phyloP scores from a whole-genome alignment of 1,140 invertebrate genomes.

The Drosophila carrolli region DNA sequence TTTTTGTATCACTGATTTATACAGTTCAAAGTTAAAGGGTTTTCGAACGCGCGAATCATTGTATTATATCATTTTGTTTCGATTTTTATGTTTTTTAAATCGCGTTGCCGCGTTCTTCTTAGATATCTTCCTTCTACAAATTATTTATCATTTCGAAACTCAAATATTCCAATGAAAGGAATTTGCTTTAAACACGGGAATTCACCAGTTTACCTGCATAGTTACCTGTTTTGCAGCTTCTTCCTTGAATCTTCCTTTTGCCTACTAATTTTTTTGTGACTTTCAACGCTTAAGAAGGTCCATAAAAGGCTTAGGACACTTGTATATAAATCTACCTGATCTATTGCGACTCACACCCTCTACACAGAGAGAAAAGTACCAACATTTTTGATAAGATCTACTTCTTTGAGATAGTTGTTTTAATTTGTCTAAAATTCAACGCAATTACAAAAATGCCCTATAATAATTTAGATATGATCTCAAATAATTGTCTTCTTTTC shows the following conservation, averaged over 20 bases:
- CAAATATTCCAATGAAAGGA: slow-evolving; percentile 2
- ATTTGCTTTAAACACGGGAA: background rate
- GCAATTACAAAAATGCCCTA: too few species aligned
- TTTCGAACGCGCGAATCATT: background rate
- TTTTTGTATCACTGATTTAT: too few species aligned
- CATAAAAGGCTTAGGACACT: slow-evolving; percentile 71
- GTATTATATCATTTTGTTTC: too few species aligned
- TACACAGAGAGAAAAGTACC: slow-evolving; percentile 7
- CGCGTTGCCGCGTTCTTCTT: too few species aligned
- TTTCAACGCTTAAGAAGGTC: slow-evolving; percentile 64
- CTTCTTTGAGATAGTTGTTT: too few species aligned
- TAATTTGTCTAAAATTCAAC: too few species aligned
- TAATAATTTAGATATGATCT: too few species aligned
- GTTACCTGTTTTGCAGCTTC: slow-evolving; percentile 58
- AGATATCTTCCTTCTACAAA: background rate
- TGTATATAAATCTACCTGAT: slow-evolving; percentile 18
- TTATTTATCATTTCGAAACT: background rate
- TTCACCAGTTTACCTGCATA: slow-evolving; percentile 45
- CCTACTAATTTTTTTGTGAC: slow-evolving; percentile 54
- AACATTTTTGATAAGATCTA: background rate
- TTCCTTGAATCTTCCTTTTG: slow-evolving; percentile 7
- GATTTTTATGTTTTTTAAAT: background rate
- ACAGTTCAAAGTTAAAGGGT: too few species aligned
- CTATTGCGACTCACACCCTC: slow-evolving; percentile 32
- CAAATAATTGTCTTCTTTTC: background rate